Evolutionary conservation across 2,888 invertebrate genomes (phyloP), one percentile per base, ranked within the genome.

Genomic region (Abrostola triplasia): DNA sequence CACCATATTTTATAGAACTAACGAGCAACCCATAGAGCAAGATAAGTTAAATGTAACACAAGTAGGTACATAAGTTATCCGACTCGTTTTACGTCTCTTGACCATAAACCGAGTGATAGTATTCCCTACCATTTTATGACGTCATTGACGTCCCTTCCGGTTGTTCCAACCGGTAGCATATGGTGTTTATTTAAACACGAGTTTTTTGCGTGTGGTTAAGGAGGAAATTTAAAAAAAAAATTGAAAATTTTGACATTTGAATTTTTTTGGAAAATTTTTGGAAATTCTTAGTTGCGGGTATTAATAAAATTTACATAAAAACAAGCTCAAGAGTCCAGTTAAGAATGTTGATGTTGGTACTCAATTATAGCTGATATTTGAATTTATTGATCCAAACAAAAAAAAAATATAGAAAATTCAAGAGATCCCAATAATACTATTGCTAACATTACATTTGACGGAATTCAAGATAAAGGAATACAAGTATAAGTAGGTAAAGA

Each of bases 121-220:
- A 71, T 71, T 64, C 57, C 64, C 53, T 64, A 61, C 64, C 67
- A 56, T 72, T 76, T 79, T 79, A 79, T 73, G 79, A 71, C 71
- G 74, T 56, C 73, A 79, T 76, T 57, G 66, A 37, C 60, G 69
- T 79, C 79, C 79, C 76, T 78, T 79, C 79, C 81, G 71, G 61
- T 70, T 65, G 36, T 59, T 54, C 64, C 76, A 11, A 59, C 59
- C 73, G 60, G 80, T 66, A 70, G 60, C 76, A 77, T 66, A 67
- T 65, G 67, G 67, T 76, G 64, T 80, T 76, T 76, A 80, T 77
- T 75, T 63, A 75, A 76, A 67, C 70, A 64, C 50, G 58, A 59
- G 47, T 37, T 56, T 77, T 57, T 65, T 57, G 24, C 56, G 47
- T 58, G 41, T 47, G 54, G 68, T 41, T 51, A 51, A 54, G 49